These are phyloP conservation scores for Octodonta nipae DNA, from an alignment of 2,888 invertebrate species.

Conservation along the genomic window DNA sequence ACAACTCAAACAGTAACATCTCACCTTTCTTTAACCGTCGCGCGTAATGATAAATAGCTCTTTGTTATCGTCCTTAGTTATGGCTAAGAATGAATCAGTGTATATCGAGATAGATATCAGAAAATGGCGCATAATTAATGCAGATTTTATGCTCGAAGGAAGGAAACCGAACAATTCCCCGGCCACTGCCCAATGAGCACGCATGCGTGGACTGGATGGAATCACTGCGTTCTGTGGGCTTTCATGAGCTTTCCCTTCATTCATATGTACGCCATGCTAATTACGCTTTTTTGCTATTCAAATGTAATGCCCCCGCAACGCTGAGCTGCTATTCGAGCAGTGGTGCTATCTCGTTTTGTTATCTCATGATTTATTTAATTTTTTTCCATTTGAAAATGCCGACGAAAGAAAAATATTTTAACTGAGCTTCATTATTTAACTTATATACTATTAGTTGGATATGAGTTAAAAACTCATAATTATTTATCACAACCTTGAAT, in stretches of 20 bases:
- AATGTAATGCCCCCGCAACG: no score
- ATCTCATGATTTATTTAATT: no score
- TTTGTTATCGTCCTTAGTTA: conserved; percentile 25
- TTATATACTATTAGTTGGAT: no score
- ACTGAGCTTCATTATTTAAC: no score
- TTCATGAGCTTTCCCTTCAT: conserved; percentile 14
- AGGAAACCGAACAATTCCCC: conserved; percentile 33
- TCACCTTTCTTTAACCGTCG: conserved; percentile 3
- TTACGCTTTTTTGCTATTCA: no score
- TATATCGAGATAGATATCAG: conserved; percentile 22
- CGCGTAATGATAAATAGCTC: conserved; percentile 27
- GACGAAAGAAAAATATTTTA: no score
- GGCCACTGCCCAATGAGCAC: conserved; percentile 30
- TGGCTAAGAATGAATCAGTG: conserved; percentile 24
- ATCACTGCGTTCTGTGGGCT: conserved; percentile 24
- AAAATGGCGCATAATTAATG: conserved; percentile 32
- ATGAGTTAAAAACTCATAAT: no score
- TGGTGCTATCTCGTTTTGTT: no score
- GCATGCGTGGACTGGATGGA: conserved; percentile 27
- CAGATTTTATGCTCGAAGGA: conserved; percentile 22
- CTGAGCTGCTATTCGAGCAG: no score
- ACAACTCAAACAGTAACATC: conserved; percentile 7
- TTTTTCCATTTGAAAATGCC: no score
- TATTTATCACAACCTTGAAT: no score
- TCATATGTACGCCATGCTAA: conserved; percentile 2